phyloP scores from a whole-genome alignment of 1,140 invertebrate genomes.

The Drosophila baimaii region DNA sequence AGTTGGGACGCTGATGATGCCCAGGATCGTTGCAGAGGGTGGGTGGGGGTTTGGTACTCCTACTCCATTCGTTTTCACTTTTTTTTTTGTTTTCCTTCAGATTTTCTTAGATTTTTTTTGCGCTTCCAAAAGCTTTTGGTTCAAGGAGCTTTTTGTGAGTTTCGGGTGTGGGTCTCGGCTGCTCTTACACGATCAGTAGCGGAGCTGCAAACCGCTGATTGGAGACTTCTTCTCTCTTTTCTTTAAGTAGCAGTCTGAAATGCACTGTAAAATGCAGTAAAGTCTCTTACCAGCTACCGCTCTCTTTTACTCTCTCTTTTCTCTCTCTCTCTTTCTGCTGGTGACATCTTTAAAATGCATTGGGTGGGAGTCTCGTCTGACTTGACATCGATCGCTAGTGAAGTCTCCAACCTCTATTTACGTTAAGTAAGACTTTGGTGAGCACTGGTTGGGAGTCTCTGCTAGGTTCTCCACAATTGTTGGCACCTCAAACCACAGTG shows the following conservation, averaged over 20 bases:
- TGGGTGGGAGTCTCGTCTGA: neutral
- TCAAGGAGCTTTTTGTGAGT: neutral
- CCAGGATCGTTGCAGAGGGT: neutral
- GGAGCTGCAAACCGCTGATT: neutral
- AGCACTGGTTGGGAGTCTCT: neutral
- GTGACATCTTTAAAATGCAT: neutral
- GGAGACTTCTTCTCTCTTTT: neutral
- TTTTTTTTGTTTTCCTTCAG: neutral
- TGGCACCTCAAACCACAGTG: no score
- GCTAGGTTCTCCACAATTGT: no score
- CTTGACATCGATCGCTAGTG: neutral
- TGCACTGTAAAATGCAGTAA: neutral
- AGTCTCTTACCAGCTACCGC: neutral
- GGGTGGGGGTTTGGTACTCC: neutral
- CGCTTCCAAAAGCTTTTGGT: neutral
- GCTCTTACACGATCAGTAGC: neutral
- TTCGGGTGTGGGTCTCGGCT: neutral
- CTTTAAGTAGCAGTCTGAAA: neutral
- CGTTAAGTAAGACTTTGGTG: neutral
- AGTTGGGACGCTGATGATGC: slow-evolving; percentile 5
- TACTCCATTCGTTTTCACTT: neutral
- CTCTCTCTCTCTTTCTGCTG: no score
- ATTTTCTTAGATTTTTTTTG: slow-evolving; percentile 1
- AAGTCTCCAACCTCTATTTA: neutral
- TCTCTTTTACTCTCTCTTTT: no score